A percentile compares a stretch with the other conserved stretches of the same genome.
These are phyloP conservation scores for Patella depressa DNA, from an alignment of 2,888 invertebrate species.

Conservation along the genomic window DNA sequence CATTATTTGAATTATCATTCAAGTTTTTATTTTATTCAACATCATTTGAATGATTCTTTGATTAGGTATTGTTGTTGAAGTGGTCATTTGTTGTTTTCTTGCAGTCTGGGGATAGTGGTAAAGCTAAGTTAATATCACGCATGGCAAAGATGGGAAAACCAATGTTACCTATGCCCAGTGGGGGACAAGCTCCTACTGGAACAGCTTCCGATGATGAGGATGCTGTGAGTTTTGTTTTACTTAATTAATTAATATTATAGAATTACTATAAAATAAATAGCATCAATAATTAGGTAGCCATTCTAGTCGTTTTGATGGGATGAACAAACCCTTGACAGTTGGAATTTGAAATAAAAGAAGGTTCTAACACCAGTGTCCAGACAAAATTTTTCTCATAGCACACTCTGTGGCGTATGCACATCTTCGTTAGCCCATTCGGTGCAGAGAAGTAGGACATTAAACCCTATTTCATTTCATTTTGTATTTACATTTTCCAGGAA, in stretches of 20 bases:
- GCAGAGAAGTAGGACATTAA: background rate
- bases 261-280: no score
- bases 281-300: no score
- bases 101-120: constrained; percentile 44
- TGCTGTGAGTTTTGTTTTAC: constrained; percentile 21
- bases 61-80: no score
- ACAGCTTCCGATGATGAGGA: constrained; percentile 28
- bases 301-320: no score
- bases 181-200: constrained; percentile 51
- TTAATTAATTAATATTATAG: background rate
- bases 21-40: no score
- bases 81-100: background rate
- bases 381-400: no score
- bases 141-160: constrained; percentile 72
- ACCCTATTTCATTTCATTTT: background rate
- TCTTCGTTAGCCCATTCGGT: background rate
- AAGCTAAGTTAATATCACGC: constrained; percentile 68
- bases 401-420: no score
- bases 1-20: no score
- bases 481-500: constrained; percentile 6
- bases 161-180: constrained; percentile 66
- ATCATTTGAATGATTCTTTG: no score
- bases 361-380: no score
- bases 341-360: no score
- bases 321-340: no score